phyloP scores from a whole-genome alignment of 2,888 invertebrate genomes.

The Hydriomena furcata region DNA sequence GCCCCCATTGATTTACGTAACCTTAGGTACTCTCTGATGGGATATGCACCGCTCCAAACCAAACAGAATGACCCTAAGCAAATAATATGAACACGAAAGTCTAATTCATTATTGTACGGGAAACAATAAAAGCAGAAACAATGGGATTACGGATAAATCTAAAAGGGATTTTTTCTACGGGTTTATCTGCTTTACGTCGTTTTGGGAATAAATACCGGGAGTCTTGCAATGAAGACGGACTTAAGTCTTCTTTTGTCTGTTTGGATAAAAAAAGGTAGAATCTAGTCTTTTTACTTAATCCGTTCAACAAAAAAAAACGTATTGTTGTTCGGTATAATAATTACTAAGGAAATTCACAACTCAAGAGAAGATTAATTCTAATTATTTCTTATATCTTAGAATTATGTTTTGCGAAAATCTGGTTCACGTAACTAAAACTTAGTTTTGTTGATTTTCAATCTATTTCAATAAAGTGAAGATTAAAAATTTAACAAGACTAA shows the following conservation, averaged over 20 bases:
- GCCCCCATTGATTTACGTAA: conserved; percentile 69
- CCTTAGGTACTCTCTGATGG: conserved; percentile 61
- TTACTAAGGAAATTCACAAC: no score
- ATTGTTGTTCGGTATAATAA: conserved; percentile 43
- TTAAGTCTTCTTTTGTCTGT: conserved; percentile 72
- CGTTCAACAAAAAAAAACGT: conserved; percentile 65
- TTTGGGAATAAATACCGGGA: conserved; percentile 68
- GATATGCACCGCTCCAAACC: conserved; percentile 63
- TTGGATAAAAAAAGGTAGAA: conserved; percentile 71
- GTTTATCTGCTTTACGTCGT: conserved; percentile 74
- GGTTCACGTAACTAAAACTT: no score
- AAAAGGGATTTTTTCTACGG: conserved; percentile 70
- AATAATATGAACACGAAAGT: conserved; percentile 65
- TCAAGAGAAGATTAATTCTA: no score
- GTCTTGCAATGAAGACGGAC: conserved; percentile 68
- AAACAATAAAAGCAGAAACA: conserved; percentile 74
- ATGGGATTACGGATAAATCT: conserved; percentile 73
- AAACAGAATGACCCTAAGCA: conserved; percentile 73
- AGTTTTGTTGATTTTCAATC: no score
- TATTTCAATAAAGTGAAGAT: no score
- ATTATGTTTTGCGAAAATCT: no score
- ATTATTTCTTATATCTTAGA: no score
- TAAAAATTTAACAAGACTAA: no score
- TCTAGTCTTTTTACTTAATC: conserved; percentile 58
- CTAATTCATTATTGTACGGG: conserved; percentile 71